Percentiles rank a stretch among this genome's conserved stretches.
phyloP scores from a whole-genome alignment of 1,140 invertebrate genomes.

The Lasioglossum baleicum region DNA sequence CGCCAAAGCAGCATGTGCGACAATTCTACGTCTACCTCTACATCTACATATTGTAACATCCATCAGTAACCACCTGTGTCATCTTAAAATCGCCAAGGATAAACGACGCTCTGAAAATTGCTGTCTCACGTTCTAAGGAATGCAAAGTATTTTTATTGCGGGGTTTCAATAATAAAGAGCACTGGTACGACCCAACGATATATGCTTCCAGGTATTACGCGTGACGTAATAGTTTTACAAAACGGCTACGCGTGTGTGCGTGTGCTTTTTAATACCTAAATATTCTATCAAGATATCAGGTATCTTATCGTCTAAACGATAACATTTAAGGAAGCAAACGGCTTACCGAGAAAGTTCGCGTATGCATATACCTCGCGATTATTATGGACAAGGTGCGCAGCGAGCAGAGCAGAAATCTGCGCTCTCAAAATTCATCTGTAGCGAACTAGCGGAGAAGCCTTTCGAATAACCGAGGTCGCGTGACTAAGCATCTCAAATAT shows the following conservation, averaged over 20 bases:
- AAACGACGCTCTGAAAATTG: no score
- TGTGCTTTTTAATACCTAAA: not conserved
- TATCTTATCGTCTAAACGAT: conserved; percentile 17
- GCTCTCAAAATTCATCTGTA: conserved; percentile 29
- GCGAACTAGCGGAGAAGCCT: conserved; percentile 42
- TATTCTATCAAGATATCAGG: conserved; percentile 24
- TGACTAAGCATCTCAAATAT: conserved; percentile 65
- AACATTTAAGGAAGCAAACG: no score
- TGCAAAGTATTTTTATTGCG: conserved; percentile 8
- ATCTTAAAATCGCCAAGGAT: conserved; percentile 37
- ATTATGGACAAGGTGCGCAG: no score
- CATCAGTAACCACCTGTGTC: no score
- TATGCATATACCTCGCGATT: no score
- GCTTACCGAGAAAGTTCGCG: no score
- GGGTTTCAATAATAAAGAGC: not conserved
- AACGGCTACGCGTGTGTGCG: no score
- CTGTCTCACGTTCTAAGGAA: no score
- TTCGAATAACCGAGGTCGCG: conserved; percentile 55
- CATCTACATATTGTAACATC: no score
- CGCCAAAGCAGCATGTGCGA: no score
- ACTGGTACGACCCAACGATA: not conserved
- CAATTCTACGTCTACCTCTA: not conserved
- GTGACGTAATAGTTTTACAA: not conserved
- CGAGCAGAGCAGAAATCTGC: no score
- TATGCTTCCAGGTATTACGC: no score